A percentile compares a stretch with the other conserved stretches of the same genome.
Evolutionary conservation across 1,140 invertebrate species (phyloP).

Genomic region (Hycleus cichorii): DNA sequence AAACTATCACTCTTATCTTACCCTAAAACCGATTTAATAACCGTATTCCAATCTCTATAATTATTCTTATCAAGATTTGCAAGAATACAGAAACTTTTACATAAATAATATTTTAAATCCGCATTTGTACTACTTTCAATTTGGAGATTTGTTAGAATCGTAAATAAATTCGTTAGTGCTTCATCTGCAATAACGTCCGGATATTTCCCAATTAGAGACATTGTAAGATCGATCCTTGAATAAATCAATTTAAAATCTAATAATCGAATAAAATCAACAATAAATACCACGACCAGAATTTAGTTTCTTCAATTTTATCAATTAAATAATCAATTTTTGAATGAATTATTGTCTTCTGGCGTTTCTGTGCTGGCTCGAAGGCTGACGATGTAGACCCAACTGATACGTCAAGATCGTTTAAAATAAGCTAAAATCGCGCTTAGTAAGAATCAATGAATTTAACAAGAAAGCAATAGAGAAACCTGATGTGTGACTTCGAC

Average conservation of each 20-base stretch:
- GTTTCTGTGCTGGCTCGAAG: constrained; percentile 12
- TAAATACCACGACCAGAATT: constrained; percentile 30
- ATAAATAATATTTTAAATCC: constrained; percentile 14
- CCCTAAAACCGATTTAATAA: constrained; percentile 43
- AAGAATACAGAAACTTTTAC: constrained; percentile 19
- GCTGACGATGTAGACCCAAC: too few species aligned
- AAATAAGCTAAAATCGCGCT: too few species aligned
- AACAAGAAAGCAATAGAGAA: not conserved
- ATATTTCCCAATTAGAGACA: constrained; percentile 34
- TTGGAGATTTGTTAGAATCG: constrained; percentile 37
- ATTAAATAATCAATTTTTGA: constrained; percentile 16
- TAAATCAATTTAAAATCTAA: not conserved
- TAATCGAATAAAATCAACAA: not conserved
- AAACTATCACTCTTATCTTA: constrained; percentile 16
- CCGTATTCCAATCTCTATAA: constrained; percentile 38
- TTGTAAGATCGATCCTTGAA: constrained; percentile 28
- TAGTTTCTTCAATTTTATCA: constrained; percentile 23
- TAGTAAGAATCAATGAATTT: too few species aligned
- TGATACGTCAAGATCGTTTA: too few species aligned
- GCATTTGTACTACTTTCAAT: constrained; percentile 34
- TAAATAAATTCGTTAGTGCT: constrained; percentile 38
- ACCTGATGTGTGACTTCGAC: constrained; percentile 32
- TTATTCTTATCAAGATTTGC: constrained; percentile 20
- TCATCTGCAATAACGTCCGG: constrained; percentile 37
- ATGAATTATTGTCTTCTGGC: constrained; percentile 16